A percentile compares a stretch with the other conserved stretches of the same genome.
phyloP scores from a whole-genome alignment of 2,113 vertebrate species.

The Syngnathoides biaculeatus region DNA sequence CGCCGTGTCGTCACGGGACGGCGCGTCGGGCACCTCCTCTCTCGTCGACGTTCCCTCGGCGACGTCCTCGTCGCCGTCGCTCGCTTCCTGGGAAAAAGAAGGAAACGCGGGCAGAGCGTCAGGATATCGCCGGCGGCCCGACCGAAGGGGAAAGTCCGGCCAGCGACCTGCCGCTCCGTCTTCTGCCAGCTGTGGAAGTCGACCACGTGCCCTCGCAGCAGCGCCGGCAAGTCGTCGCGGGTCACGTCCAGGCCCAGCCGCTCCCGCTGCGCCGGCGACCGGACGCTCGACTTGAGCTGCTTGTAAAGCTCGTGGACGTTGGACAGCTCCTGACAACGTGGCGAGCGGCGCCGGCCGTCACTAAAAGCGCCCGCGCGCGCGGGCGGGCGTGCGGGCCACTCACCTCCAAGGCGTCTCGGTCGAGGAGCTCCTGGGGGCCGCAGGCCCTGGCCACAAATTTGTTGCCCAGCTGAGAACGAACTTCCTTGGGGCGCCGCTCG shows the following conservation, averaged over 20 bases:
- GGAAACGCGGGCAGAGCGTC: too few relatives aligned
- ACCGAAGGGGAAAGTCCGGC: too few relatives aligned
- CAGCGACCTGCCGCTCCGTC: slow-evolving; percentile 26
- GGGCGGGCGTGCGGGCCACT: not conserved
- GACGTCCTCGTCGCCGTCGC: slow-evolving; percentile 2
- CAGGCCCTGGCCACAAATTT: slow-evolving; percentile 55
- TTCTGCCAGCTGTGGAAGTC: slow-evolving; percentile 82
- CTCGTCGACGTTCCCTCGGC: slow-evolving; percentile 57
- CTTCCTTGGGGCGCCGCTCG: slow-evolving; percentile 43
- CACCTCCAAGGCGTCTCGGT: slow-evolving; percentile 63
- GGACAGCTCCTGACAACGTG: slow-evolving; percentile 78
- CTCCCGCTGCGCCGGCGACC: slow-evolving; percentile 49
- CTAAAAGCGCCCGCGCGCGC: not conserved
- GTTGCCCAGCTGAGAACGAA: slow-evolving; percentile 13
- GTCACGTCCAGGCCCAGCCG: slow-evolving; percentile 75
- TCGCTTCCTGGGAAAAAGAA: slow-evolving; percentile 6
- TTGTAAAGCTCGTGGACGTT: slow-evolving; percentile 87
- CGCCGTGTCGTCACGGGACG: too few relatives aligned
- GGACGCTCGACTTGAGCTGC: slow-evolving; percentile 79
- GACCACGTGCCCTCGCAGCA: slow-evolving; percentile 72
- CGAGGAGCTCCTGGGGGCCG: slow-evolving; percentile 68
- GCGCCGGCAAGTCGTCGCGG: slow-evolving; percentile 76
- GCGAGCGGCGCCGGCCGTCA: not conserved
- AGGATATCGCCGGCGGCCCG: too few relatives aligned
- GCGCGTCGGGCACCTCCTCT: slow-evolving; percentile 38